Evolutionary conservation across 2,888 invertebrate species (phyloP).

Genomic region (Petrolisthes cinctipes): DNA sequence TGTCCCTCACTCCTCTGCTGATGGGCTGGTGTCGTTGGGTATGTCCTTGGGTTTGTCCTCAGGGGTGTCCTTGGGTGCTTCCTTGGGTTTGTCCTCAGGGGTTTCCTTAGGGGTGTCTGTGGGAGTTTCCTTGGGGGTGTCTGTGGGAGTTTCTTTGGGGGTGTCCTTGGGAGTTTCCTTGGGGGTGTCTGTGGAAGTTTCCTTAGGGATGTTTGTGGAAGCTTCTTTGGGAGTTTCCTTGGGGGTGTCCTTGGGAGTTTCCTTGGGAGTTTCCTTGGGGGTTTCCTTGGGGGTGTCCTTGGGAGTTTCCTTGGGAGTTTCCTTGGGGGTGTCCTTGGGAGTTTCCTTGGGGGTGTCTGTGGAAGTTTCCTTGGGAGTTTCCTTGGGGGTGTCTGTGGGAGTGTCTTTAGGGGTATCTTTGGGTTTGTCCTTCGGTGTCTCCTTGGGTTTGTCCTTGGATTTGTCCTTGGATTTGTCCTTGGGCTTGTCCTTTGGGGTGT

Average conservation of each 20-base stretch:
- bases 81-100: no score
- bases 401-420: neutral
- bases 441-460: neutral
- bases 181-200: neutral
- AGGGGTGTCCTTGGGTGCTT: neutral
- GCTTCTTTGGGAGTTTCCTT: neutral
- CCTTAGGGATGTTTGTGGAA: neutral
- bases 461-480: neutral
- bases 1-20: neutral
- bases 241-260: neutral
- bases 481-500: neutral
- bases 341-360: neutral
- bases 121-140: neutral
- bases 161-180: neutral
- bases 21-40: neutral
- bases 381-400: neutral
- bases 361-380: neutral
- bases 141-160: neutral
- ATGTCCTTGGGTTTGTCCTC: neutral
- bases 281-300: neutral
- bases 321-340: neutral
- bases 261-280: neutral
- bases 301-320: neutral
- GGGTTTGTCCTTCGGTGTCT: neutral
- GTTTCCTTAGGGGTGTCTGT: neutral